These are phyloP conservation scores for Brachionus paranguensis DNA, from an alignment of 1,140 invertebrate species.

Conservation along the genomic window DNA sequence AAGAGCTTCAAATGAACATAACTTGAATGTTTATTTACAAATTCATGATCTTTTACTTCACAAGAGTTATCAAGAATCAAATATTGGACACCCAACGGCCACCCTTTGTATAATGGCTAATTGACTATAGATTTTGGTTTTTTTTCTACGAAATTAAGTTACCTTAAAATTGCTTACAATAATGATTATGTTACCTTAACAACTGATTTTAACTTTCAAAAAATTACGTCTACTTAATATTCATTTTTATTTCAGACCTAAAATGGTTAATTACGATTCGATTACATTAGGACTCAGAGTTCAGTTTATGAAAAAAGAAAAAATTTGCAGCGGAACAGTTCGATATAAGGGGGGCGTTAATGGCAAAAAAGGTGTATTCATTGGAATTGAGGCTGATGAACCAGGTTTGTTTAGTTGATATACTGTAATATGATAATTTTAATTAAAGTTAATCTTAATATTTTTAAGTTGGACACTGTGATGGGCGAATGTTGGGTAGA, in stretches of 20 bases:
- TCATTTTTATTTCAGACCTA: not conserved
- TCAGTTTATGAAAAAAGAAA: not conserved
- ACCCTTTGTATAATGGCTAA: no score
- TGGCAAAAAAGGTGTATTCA: slow-evolving; percentile 10
- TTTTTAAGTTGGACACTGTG: not conserved
- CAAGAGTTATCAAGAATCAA: no score
- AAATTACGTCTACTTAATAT: not conserved
- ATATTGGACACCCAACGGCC: no score
- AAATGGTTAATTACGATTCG: slow-evolving; percentile 37
- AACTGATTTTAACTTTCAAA: not conserved
- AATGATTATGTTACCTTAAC: not conserved
- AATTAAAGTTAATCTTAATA: not conserved
- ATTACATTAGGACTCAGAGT: not conserved
- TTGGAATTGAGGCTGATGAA: slow-evolving; percentile 23
- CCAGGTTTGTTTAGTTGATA: not conserved
- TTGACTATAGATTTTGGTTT: not conserved
- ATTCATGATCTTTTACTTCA: no score
- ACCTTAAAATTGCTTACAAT: not conserved
- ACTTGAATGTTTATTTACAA: no score
- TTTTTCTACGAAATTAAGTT: not conserved
- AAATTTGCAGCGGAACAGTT: not conserved
- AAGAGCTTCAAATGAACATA: no score
- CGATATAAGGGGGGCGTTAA: slow-evolving; percentile 14
- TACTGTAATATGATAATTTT: not conserved
- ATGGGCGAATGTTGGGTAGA: not conserved